A percentile compares a stretch with the other conserved stretches of the same genome.
Conservation (phyloP, 1,140 invertebrate genomes). For the Oryctes rhinoceros region DNA sequence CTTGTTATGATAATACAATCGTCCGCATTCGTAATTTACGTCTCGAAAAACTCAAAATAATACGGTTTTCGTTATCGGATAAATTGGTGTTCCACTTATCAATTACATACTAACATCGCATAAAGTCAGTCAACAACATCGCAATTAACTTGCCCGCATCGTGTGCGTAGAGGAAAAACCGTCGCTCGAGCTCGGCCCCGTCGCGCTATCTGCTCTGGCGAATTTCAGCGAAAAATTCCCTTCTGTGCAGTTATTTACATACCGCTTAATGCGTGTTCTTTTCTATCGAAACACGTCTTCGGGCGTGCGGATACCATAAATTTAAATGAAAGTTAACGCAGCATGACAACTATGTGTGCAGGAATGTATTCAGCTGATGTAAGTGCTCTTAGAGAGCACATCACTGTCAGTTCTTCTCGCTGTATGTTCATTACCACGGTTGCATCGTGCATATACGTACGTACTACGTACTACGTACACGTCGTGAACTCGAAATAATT, state of each 20-base stretch:
- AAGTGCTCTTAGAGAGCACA: conserved; percentile 30
- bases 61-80: not conserved
- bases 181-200: not conserved
- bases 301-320: conserved; percentile 23
- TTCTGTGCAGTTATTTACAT: conserved; percentile 32
- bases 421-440: conserved; percentile 22
- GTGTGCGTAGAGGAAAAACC: not conserved
- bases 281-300: conserved; percentile 30
- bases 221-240: conserved; percentile 27
- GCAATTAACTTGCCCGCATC: conserved; percentile 7
- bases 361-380: conserved; percentile 23
- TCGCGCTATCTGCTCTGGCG: not conserved
- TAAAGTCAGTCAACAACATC: conserved; percentile 3
- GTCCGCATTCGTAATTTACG: not conserved
- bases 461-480: conserved; percentile 8
- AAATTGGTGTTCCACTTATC: not conserved
- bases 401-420: conserved; percentile 20
- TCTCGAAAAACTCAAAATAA: not conserved
- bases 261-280: conserved; percentile 13
- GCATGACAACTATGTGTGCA: conserved; percentile 31
- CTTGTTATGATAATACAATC: conserved; percentile 11
- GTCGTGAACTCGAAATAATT: conserved; percentile 31
- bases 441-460: not conserved
- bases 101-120: not conserved
- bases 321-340: conserved; percentile 28